Base-by-base conservation (phyloP, 2,888 invertebrate genomes). In the Amphipoea oculea region DNA sequence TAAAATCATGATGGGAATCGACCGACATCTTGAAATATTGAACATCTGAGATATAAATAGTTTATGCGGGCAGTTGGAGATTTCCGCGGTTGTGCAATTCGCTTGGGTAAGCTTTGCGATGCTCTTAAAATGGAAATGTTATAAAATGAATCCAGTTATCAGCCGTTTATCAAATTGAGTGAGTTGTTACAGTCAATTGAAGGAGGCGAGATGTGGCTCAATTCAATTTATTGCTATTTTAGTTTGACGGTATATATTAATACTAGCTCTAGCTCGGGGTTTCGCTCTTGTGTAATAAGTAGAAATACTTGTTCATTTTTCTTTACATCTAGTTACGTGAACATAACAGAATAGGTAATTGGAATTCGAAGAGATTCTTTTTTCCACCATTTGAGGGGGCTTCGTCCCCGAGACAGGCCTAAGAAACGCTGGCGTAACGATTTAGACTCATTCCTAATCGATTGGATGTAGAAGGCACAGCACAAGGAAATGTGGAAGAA, bases 1-100 rank as follows among this genome's bases (percentile, higher is more conserved):
- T 95, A 95, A 94, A 88, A 94, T 94, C 94, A 94, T 94, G 92
- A 94, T 93, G 92, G 89, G 91, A 91, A 93, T 92, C 90, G 90
- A 84, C 88, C 91, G 91, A 83, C 78, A 82, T 86, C 40, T 82
- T 81, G 74, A 77, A 79, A 82, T 86, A 87, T 89, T 81, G 86
- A 85, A 85, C 79, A 82, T 84, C 68, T 60, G 74, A 76, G 65
- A 51, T 90, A 89, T 86, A 86, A 84, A 89, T 89, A 89, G 73
- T 81, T 78, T 78, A 63, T 62, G 72, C 67, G 80, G 54, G 74
- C 67, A 67, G 74, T 79, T 73, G 68, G 62, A 84, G 66, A 85
- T 76, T 78, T 76, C 73, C 75, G 76, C n/a, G 60, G 75, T 84
- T 78, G 76, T 76, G 80, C 76, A 86, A 86, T 69, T 74, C 48